Conservation (phyloP, 2,888 invertebrate species). For the Aleiodes leptofemur region DNA sequence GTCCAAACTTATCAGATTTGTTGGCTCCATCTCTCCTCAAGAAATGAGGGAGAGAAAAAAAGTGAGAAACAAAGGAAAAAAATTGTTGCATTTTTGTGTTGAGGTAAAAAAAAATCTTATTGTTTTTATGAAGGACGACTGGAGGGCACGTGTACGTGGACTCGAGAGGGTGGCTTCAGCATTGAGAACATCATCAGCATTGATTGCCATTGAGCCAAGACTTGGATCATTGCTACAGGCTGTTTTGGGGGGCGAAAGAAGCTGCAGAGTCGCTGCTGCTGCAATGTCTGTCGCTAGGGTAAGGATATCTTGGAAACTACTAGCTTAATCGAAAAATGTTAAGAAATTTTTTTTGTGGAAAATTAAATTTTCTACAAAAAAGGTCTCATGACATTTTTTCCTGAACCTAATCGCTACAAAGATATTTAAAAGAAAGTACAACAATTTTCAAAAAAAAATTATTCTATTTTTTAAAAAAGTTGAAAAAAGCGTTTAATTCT, state of each 20-base stretch:
- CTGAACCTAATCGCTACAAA: no score
- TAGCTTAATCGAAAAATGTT: background rate
- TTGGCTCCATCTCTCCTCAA: background rate
- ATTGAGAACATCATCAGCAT: constrained; percentile 77
- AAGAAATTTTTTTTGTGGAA: no score
- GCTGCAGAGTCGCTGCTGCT: constrained; percentile 75
- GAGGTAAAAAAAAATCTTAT: background rate
- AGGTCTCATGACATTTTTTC: no score
- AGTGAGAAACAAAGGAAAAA: background rate
- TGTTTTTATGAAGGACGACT: constrained; percentile 76
- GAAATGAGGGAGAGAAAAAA: background rate
- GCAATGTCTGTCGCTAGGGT: constrained; percentile 73
- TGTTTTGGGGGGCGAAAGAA: constrained; percentile 81
- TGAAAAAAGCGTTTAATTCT: no score
- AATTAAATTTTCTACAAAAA: no score
- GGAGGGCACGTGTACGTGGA: constrained; percentile 78
- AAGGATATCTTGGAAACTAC: constrained; percentile 16
- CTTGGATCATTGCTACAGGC: constrained; percentile 81
- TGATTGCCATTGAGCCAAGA: constrained; percentile 79
- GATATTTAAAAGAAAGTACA: background rate
- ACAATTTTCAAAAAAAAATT: background rate
- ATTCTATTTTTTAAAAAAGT: no score
- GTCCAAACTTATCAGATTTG: constrained; percentile 34
- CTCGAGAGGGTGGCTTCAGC: constrained; percentile 79
- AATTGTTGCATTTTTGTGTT: background rate